Conservation (phyloP, 2,888 invertebrate genomes). For the Pyralis farinalis region DNA sequence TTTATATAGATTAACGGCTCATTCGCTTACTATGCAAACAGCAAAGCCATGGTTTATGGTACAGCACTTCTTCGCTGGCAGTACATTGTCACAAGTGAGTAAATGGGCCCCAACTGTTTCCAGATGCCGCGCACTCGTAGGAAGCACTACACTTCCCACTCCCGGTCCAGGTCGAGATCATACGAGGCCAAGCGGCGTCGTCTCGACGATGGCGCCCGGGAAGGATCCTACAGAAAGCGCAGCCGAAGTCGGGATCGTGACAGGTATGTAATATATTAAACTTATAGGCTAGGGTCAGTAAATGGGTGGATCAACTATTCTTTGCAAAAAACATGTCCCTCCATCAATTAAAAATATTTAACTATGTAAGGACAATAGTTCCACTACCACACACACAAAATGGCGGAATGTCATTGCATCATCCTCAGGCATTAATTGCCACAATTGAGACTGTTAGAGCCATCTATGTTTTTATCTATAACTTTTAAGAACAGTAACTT, state of each 20-base stretch:
- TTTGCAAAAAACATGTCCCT: too few relatives aligned
- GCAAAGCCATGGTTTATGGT: conserved; percentile 39
- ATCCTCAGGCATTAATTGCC: too few relatives aligned
- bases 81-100: background rate
- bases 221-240: conserved; percentile 69
- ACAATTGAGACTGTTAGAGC: too few relatives aligned
- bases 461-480: too few relatives aligned
- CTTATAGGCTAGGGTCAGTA: too few relatives aligned
- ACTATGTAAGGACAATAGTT: too few relatives aligned
- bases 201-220: conserved; percentile 78
- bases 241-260: conserved; percentile 75
- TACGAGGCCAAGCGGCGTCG: conserved; percentile 87
- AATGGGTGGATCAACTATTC: too few relatives aligned
- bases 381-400: too few relatives aligned
- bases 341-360: too few relatives aligned
- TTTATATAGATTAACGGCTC: conserved; percentile 31
- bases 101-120: conserved; percentile 17
- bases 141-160: conserved; percentile 87
- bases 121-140: conserved; percentile 93
- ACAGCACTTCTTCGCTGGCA: conserved; percentile 19
- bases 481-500: too few relatives aligned
- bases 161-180: conserved; percentile 78
- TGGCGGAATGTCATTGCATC: too few relatives aligned
- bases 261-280: conserved; percentile 83
- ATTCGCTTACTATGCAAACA: conserved; percentile 33